Conservation (phyloP, 2,888 invertebrate species). For the Sisyra terminalis region DNA sequence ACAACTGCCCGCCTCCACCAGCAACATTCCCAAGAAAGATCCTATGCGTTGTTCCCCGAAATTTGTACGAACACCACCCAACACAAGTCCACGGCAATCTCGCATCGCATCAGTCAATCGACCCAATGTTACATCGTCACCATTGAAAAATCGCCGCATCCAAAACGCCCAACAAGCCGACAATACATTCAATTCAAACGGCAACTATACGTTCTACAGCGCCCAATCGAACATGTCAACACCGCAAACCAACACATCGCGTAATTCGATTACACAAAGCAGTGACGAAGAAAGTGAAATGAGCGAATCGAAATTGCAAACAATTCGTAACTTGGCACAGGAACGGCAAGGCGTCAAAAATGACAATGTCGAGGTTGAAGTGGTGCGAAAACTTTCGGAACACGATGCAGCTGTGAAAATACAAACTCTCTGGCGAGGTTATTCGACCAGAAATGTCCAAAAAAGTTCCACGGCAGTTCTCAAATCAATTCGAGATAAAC, state of each 20-base stretch:
- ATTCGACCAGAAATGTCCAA: conserved; percentile 56
- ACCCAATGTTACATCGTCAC: conserved; percentile 15
- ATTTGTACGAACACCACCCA: conserved; percentile 11
- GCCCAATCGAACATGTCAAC: neutral
- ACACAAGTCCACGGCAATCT: conserved; percentile 13
- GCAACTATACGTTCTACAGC: conserved; percentile 1
- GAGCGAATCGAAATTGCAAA: conserved; percentile 47
- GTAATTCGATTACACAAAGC: conserved; percentile 22
- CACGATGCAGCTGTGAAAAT: conserved; percentile 53
- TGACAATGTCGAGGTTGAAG: neutral
- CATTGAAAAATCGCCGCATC: conserved; percentile 16
- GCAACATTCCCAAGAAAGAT: neutral
- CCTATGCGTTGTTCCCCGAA: conserved; percentile 16
- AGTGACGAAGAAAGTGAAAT: conserved; percentile 50
- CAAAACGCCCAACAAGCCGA: neutral
- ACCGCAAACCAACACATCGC: conserved; percentile 17
- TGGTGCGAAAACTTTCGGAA: conserved; percentile 11
- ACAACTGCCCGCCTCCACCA: neutral
- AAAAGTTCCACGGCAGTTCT: conserved; percentile 43
- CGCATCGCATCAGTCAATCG: conserved; percentile 9
- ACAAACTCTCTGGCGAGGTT: conserved; percentile 78
- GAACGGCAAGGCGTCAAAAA: conserved; percentile 26
- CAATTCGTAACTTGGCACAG: conserved; percentile 43
- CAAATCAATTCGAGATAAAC: conserved; percentile 54
- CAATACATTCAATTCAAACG: neutral